A percentile compares a stretch with the other conserved stretches of the same genome.
Evolutionary conservation across 2,888 invertebrate species (phyloP).

Genomic region (Ectemnius continuus): DNA sequence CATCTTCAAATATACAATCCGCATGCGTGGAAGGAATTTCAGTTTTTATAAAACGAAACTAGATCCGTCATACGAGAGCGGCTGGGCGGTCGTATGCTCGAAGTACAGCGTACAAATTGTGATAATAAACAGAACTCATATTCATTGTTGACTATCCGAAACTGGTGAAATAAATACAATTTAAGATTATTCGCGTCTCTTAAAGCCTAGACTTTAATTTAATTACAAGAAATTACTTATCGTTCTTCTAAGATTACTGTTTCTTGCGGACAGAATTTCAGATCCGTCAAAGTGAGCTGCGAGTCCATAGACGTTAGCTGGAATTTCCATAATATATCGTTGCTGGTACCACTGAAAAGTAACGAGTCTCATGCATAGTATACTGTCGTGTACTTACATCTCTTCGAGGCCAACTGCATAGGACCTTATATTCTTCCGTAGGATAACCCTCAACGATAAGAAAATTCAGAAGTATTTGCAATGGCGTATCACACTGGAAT

Average conservation of each 20-base stretch:
- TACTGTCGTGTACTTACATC: constrained; percentile 86
- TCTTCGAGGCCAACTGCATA: constrained; percentile 95
- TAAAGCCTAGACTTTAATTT: constrained; percentile 67
- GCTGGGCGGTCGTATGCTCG: constrained; percentile 65
- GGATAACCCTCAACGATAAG: constrained; percentile 93
- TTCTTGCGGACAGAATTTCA: constrained; percentile 95
- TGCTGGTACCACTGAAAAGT: constrained; percentile 11
- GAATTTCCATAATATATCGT: constrained; percentile 41
- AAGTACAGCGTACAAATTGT: constrained; percentile 68
- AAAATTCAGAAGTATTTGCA: constrained; percentile 90
- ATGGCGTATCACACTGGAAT: constrained; percentile 82
- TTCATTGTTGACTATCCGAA: constrained; percentile 67
- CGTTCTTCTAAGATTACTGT: constrained; percentile 96
- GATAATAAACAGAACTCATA: constrained; percentile 63
- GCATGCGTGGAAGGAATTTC: constrained; percentile 62
- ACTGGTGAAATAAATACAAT: constrained; percentile 76
- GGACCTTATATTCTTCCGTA: constrained; percentile 92
- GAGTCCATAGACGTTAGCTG: constrained; percentile 90
- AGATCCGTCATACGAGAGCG: constrained; percentile 63
- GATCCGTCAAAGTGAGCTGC: constrained; percentile 86
- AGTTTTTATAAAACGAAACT: constrained; percentile 69
- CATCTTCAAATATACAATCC: constrained; percentile 67
- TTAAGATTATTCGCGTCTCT: constrained; percentile 72
- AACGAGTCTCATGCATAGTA: constrained; percentile 56
- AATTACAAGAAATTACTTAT: constrained; percentile 80